Conservation (phyloP, 2,888 invertebrate genomes). For the Eremobia ochroleuca region DNA sequence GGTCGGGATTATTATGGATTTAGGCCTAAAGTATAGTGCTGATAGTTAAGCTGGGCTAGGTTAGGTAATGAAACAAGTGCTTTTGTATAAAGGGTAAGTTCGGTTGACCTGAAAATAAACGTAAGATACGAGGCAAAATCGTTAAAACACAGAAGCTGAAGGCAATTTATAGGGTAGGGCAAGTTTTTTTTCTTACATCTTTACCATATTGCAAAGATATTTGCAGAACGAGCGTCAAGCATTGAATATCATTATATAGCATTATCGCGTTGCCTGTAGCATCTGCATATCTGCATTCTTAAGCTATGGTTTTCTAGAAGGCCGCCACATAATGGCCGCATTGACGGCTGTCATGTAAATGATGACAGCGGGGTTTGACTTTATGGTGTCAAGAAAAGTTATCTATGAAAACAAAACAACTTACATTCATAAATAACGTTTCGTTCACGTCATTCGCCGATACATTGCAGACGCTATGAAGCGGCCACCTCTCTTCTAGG, state of each 20-base stretch:
- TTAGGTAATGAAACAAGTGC: neutral
- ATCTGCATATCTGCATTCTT: neutral
- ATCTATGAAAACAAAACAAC: neutral
- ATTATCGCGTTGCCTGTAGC: too few species aligned
- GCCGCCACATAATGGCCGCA: neutral
- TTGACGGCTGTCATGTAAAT: neutral
- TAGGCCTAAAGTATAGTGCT: conserved; percentile 33
- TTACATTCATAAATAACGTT: neutral
- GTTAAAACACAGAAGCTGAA: too few species aligned
- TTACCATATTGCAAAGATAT: neutral
- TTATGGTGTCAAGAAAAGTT: neutral
- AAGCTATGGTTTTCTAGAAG: neutral
- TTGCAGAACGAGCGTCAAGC: neutral
- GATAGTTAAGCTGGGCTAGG: conserved; percentile 16
- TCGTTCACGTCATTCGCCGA: neutral
- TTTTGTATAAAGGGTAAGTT: neutral
- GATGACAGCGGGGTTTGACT: neutral
- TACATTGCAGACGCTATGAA: neutral
- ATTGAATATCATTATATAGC: neutral
- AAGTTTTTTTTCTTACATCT: too few species aligned
- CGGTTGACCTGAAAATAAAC: neutral
- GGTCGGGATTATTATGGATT: conserved; percentile 53
- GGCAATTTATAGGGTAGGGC: neutral
- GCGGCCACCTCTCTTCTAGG: neutral
- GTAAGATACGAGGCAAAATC: neutral